phyloP scores from a whole-genome alignment of 1,140 invertebrate species.

The Bombus impatiens region DNA sequence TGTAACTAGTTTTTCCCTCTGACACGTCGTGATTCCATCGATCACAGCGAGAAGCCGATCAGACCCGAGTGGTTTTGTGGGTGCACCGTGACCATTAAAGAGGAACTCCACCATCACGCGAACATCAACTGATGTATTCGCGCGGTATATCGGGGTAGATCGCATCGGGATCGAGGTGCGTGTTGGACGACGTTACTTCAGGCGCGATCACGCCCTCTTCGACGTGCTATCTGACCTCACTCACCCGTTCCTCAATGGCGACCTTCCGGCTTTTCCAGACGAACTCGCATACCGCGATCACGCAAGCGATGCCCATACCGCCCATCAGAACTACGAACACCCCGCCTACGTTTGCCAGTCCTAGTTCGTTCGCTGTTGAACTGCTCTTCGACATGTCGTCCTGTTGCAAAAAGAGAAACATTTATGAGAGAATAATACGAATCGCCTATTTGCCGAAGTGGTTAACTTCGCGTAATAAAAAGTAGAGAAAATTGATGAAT shows the following conservation, averaged over 20 bases:
- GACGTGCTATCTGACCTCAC: conserved; percentile 79
- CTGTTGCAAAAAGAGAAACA: conserved; percentile 77
- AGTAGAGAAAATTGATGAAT: too few relatives aligned
- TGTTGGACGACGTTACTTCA: conserved; percentile 59
- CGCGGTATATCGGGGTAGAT: conserved; percentile 74
- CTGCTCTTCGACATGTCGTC: conserved; percentile 93
- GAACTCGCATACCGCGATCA: conserved; percentile 95
- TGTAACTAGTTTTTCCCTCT: too few relatives aligned
- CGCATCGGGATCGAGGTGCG: conserved; percentile 72
- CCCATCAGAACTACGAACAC: conserved; percentile 97
- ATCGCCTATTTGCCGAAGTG: background rate
- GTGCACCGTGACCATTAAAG: conserved; percentile 72
- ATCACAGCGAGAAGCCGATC: conserved; percentile 48
- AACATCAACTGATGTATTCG: conserved; percentile 77
- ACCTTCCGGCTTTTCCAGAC: conserved; percentile 96
- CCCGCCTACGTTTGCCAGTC: conserved; percentile 95
- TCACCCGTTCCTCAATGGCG: conserved; percentile 94
- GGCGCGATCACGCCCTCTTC: conserved; percentile 58
- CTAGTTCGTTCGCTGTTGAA: conserved; percentile 92
- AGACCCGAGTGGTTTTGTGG: conserved; percentile 73
- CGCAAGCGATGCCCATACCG: conserved; percentile 93
- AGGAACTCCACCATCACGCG: conserved; percentile 75
- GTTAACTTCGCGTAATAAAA: too few relatives aligned
- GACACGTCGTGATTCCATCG: background rate
- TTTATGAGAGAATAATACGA: background rate